Conservation (phyloP, 2,113 vertebrate species). For the Bos indicus region DNA sequence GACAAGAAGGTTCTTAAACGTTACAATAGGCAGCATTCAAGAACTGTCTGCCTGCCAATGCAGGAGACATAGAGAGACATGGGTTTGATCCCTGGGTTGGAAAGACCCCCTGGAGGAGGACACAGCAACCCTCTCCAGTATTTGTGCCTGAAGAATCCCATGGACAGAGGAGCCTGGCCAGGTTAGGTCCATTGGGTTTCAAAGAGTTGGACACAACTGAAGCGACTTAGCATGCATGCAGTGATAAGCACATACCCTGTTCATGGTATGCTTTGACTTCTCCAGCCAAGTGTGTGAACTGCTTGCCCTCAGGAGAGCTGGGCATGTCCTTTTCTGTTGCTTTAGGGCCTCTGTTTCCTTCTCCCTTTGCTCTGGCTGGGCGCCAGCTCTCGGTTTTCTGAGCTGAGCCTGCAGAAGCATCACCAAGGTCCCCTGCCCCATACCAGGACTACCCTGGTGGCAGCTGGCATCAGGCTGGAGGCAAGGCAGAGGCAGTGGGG, state of each 20-base stretch:
- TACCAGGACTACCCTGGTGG: background rate
- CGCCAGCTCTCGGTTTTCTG: background rate
- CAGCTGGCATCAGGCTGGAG: background rate
- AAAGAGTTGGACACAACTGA: background rate
- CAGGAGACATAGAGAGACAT: background rate
- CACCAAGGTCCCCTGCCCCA: fast-evolving
- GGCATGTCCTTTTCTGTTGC: background rate
- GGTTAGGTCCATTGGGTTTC: background rate
- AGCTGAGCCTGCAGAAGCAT: background rate
- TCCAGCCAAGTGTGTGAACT: background rate
- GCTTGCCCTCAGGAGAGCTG: background rate
- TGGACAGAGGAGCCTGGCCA: background rate
- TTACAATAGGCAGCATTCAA: background rate
- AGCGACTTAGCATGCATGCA: fast-evolving
- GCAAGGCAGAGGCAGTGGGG: background rate
- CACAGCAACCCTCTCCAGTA: background rate
- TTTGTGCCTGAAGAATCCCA: background rate
- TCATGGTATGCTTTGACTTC: background rate
- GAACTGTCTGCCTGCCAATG: background rate
- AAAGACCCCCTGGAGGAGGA: background rate
- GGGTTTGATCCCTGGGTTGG: background rate
- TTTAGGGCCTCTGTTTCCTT: background rate
- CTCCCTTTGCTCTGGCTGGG: background rate
- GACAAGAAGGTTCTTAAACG: background rate
- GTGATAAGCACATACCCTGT: background rate